Evolutionary conservation across 1,140 invertebrate species (phyloP), one percentile per base, ranked within the genome.

Genomic region (Helicorthomorpha holstii): DNA sequence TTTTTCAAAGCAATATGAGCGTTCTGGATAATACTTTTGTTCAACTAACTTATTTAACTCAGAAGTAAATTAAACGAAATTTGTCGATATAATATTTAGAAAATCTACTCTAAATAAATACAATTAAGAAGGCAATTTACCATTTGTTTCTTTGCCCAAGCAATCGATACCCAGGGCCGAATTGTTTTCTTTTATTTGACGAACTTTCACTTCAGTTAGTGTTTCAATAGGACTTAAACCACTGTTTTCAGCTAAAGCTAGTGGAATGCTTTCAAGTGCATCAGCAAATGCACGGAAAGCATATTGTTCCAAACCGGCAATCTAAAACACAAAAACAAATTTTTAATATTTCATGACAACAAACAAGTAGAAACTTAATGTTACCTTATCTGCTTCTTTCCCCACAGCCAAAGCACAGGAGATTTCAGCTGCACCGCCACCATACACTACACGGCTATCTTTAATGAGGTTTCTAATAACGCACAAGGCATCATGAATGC

Each of bases 401-500:
- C 82, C 79, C 24, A 95, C 90, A 1, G 85, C 87, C 54, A 98
- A 66, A 46, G 93, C 83, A 65, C 93, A 98, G 2, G 92, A 82
- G 46, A 98, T 83, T 76, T 99, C 95, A 3, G 93, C 78, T 2
- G 95, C 88, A 25, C 95, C 96, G 54, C 96, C 96, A 23, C 95
- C 96, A 69, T 94, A 98, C 4, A 99, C 90, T 57, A 98, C 82
- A 56, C 88, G 79, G 41, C 87, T 83, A 63, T 98, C 94, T 64
- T 82, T 70, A 1, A 99, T 82, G 47, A 99, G 73, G 64, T 97
- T 98, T 49, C 96, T 78, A 16, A 98, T 85, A 42, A 95, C 90
- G 69, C 96, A 99, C 10, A 99, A 68, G 1, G 96, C 95, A 74
- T 99, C 96, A 63, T 99, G 93, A 38, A 99, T 78, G 59, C 90